Evolutionary conservation across 2,888 invertebrate genomes (phyloP).

Genomic region (Aspidiotus rigidus): DNA sequence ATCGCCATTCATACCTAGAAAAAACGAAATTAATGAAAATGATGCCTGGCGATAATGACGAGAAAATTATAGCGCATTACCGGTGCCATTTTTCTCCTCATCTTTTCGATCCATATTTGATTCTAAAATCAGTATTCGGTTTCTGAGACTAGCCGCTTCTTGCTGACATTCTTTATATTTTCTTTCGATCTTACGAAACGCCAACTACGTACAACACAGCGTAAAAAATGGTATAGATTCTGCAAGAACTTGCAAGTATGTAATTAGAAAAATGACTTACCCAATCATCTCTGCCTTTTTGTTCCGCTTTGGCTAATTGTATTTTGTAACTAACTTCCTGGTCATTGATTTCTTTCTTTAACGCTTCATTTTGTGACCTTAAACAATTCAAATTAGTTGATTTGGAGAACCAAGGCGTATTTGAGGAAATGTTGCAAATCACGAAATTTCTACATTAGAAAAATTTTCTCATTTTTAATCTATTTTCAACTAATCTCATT

Average conservation of each 20-base stretch:
- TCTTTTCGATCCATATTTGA: slow-evolving; percentile 42
- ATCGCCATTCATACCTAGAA: slow-evolving; percentile 14
- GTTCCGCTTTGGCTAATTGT: slow-evolving; percentile 69
- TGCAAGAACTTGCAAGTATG: background rate
- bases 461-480: no score
- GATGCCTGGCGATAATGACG: background rate
- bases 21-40: slow-evolving; percentile 1
- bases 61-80: background rate
- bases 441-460: no score
- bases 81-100: slow-evolving; percentile 44
- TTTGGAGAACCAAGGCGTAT: no score
- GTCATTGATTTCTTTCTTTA: slow-evolving; percentile 77
- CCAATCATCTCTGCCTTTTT: slow-evolving; percentile 79
- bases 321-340: slow-evolving; percentile 61
- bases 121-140: slow-evolving; percentile 52
- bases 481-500: no score
- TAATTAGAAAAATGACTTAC: slow-evolving; percentile 41
- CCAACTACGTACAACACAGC: slow-evolving; percentile 46
- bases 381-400: slow-evolving; percentile 34
- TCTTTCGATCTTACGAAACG: slow-evolving; percentile 69
- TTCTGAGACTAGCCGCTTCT: slow-evolving; percentile 58
- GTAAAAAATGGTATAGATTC: background rate
- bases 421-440: no score
- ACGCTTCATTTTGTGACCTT: slow-evolving; percentile 56
- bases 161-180: slow-evolving; percentile 70